Base-by-base conservation (phyloP, 2,797 vertebrate genomes). In the Pangasius krempfi region DNA sequence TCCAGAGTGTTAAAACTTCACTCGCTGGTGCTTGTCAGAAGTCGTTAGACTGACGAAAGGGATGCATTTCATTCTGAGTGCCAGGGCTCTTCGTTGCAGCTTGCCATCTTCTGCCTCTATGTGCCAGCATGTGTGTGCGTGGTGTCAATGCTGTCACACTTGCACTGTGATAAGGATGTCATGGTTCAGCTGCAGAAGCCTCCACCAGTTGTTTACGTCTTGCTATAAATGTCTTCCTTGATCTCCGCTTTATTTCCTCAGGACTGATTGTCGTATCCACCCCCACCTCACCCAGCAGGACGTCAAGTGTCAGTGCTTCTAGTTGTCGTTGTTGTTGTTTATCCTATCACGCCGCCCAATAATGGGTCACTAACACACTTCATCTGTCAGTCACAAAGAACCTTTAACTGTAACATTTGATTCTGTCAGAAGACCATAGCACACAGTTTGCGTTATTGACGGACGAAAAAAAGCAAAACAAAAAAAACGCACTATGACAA, bases 131-230 rank as follows among this genome's bases (percentile, higher is more conserved):
- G 72, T 75, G 72, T 44, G 72, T 47, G 72, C 27, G 66, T 60
- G 64, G 73, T 87, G 73, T 80, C 79, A 40, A 40, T 13, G 18
- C 87, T 88, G 87, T 88, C 87, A 88, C n/a, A 18, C 72, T 79
- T 13, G 16, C 50, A 44, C 22, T n/a, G 72, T 70, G 73, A 88
- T 52, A 75, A 85, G 82, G 73, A 66, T 58, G 86, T 70, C 76
- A 70, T 18, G 62, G 76, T 56, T 87, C 86, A 81, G 30, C 50
- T 22, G 5, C 54, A 60, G 50, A 86, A 27, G 30, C 68, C 50
- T 70, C 27, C 72, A 56, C 83, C 47, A 70, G 73, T 88, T 85
- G 83, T 88, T 88, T 88, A 88, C 44, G 16, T 78, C 83, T 79
- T 6, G n/a, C 66, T 76, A 62, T 89, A 58, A 80, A 68, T 80